Evolutionary conservation across 2,888 invertebrate species (phyloP).

Genomic region (Drosophila cognata): DNA sequence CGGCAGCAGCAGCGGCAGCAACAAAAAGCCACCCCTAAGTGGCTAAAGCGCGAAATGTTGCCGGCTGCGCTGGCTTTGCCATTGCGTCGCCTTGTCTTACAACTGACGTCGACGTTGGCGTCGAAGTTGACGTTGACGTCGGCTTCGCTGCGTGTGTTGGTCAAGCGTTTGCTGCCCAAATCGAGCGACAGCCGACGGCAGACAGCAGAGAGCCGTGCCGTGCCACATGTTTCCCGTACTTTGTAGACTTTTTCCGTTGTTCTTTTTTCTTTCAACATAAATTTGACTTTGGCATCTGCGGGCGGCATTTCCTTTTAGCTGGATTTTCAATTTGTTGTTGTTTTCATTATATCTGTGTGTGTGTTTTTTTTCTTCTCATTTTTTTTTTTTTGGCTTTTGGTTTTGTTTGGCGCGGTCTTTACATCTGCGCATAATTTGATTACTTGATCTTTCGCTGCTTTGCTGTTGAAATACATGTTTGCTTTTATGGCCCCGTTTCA

Average conservation of each 20-base stretch:
- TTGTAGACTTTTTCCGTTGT: conserved; percentile 46
- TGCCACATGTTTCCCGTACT: conserved; percentile 67
- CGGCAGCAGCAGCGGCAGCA: conserved; percentile 15
- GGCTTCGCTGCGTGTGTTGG: conserved; percentile 44
- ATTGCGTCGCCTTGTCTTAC: conserved; percentile 23
- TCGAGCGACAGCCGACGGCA: conserved; percentile 25
- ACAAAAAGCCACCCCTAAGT: conserved; percentile 72
- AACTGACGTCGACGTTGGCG: conserved; percentile 35
- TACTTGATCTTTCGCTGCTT: conserved; percentile 48
- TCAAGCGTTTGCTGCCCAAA: conserved; percentile 60
- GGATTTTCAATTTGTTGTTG: conserved; percentile 41
- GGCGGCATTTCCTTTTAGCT: conserved; percentile 41
- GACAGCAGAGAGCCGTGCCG: conserved; percentile 21
- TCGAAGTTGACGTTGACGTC: conserved; percentile 22
- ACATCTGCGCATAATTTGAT: conserved; percentile 59
- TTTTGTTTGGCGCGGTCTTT: conserved; percentile 37
- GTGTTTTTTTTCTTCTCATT: conserved; percentile 3
- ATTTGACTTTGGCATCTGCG: conserved; percentile 69
- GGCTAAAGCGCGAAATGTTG: conserved; percentile 54
- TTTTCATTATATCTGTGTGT: conserved; percentile 8
- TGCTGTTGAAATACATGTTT: conserved; percentile 52
- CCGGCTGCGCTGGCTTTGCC: conserved; percentile 49
- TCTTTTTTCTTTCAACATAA: conserved; percentile 29
- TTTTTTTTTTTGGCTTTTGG: conserved; percentile 3
- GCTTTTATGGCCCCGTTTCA: conserved; percentile 36